A percentile compares a stretch with the other conserved stretches of the same genome.
phyloP scores from a whole-genome alignment of 2,797 vertebrate genomes.

The Austrolebias charrua region DNA sequence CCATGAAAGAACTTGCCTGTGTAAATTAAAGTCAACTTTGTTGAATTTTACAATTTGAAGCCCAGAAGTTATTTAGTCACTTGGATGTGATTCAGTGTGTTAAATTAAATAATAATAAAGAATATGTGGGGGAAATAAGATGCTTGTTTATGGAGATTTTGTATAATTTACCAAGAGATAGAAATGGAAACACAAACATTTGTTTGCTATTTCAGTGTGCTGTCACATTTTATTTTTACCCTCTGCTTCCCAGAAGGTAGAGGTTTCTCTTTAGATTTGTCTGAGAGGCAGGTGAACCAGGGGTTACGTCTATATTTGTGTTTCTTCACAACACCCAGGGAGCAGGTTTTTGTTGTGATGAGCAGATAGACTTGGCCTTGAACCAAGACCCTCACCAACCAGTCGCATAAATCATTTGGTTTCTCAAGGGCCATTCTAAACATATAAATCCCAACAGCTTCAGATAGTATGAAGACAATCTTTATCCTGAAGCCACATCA shows the following conservation, averaged over 20 bases:
- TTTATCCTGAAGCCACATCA: conserved; percentile 26
- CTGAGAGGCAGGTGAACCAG: conserved; percentile 59
- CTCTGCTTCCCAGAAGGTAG: conserved; percentile 34
- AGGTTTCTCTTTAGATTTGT: conserved; percentile 56
- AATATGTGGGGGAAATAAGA: neutral
- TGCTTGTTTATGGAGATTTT: neutral
- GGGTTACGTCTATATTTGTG: conserved; percentile 71
- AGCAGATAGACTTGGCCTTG: conserved; percentile 66
- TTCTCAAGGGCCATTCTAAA: conserved; percentile 44
- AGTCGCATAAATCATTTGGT: conserved; percentile 63
- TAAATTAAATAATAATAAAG: conserved; percentile 1
- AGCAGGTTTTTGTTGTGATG: conserved; percentile 62
- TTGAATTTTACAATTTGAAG: neutral
- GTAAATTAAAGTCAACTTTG: neutral
- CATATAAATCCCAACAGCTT: conserved; percentile 42
- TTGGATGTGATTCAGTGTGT: neutral
- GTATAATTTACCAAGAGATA: conserved; percentile 12
- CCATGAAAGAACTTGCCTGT: neutral
- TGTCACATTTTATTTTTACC: conserved; percentile 17
- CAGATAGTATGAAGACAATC: conserved; percentile 28
- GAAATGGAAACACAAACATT: conserved; percentile 8
- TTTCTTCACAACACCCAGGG: conserved; percentile 42
- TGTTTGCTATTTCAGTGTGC: conserved; percentile 10
- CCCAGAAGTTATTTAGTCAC: neutral
- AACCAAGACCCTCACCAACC: conserved; percentile 54